These are phyloP conservation scores for Papilio elwesi DNA, from an alignment of 2,888 invertebrate species.

Conservation along the genomic window DNA sequence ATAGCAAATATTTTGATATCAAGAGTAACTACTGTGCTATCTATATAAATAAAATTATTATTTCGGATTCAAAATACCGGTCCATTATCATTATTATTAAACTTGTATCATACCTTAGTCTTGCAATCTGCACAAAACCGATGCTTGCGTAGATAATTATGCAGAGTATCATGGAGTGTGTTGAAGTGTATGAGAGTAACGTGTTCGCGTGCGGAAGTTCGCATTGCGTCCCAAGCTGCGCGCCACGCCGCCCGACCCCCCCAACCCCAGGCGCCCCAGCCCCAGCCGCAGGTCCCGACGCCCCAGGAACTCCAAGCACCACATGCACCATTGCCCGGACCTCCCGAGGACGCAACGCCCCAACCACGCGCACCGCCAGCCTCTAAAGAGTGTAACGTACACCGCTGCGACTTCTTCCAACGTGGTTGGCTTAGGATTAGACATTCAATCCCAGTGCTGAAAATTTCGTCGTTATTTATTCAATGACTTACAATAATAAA, in stretches of 20 bases:
- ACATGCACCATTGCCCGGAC: conserved; percentile 82
- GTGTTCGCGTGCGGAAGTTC: conserved; percentile 90
- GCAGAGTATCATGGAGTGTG: conserved; percentile 92
- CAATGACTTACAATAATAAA: background rate
- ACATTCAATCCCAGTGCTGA: conserved; percentile 89
- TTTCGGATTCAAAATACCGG: background rate
- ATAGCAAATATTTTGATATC: no score
- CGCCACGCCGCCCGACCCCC: conserved; percentile 88
- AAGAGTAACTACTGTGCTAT: no score
- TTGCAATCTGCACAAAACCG: conserved; percentile 97
- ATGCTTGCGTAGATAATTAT: conserved; percentile 95
- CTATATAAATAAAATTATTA: no score
- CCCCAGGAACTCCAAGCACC: conserved; percentile 80
- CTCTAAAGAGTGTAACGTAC: conserved; percentile 95
- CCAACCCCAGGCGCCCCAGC: conserved; percentile 89
- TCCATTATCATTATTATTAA: background rate
- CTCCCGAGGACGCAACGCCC: conserved; percentile 85
- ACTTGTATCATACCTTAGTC: conserved; percentile 88
- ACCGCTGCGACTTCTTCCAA: conserved; percentile 94
- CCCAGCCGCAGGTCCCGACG: conserved; percentile 90
- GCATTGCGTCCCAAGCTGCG: conserved; percentile 94
- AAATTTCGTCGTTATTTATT: conserved; percentile 47
- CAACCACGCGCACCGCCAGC: conserved; percentile 91
- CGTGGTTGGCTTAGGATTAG: conserved; percentile 91
- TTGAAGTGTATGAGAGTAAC: conserved; percentile 94